phyloP scores from a whole-genome alignment of 1,140 invertebrate species.

The Bradysia coprophila region DNA sequence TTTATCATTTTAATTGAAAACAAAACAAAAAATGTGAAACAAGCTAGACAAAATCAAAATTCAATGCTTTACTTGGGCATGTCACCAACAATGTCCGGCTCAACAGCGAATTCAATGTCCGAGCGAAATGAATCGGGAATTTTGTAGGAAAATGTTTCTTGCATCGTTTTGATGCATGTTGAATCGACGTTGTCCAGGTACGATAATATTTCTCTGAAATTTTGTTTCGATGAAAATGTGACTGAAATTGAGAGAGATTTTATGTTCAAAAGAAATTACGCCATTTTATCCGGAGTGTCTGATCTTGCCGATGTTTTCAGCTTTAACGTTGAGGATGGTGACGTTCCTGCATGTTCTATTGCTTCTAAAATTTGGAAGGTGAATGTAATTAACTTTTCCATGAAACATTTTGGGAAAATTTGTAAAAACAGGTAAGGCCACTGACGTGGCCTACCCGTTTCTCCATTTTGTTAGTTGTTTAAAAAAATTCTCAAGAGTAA shows the following conservation, averaged over 20 bases:
- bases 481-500: too few species aligned
- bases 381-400: slow-evolving; percentile 11
- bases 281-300: slow-evolving; percentile 18
- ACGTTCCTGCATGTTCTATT: too few species aligned
- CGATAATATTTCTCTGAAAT: slow-evolving; percentile 16
- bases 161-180: slow-evolving; percentile 20
- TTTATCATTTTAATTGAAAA: neutral
- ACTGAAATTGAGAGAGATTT: too few species aligned
- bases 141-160: slow-evolving; percentile 15
- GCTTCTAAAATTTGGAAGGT: slow-evolving; percentile 8
- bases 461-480: too few species aligned
- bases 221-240: too few species aligned
- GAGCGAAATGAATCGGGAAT: slow-evolving; percentile 18
- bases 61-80: slow-evolving; percentile 16
- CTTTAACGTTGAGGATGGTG: too few species aligned
- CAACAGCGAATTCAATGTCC: slow-evolving; percentile 20
- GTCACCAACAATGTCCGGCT: slow-evolving; percentile 21
- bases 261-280: too few species aligned
- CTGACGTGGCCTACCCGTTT: too few species aligned
- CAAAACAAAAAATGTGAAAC: neutral
- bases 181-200: slow-evolving; percentile 23
- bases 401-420: slow-evolving; percentile 15
- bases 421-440: slow-evolving; percentile 10
- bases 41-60: neutral
- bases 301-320: slow-evolving; percentile 3